phyloP scores from a whole-genome alignment of 1,140 invertebrate species.

The Vollenhovia emeryi region DNA sequence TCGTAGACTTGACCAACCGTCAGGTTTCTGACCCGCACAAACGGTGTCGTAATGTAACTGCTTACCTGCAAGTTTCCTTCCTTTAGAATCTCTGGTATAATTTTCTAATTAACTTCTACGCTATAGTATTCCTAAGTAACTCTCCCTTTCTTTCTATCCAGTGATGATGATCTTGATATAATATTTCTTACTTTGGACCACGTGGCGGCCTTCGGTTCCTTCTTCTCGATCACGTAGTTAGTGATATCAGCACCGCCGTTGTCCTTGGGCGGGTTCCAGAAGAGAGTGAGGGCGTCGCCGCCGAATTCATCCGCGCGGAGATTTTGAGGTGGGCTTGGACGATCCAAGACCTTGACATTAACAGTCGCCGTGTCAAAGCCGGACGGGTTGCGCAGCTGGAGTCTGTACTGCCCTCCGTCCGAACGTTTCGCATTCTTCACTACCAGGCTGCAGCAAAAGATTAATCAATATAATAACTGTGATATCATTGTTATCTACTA shows the following conservation, averaged over 20 bases:
- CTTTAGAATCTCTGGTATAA: slow-evolving; percentile 5
- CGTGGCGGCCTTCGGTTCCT: slow-evolving; percentile 91
- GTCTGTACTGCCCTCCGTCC: slow-evolving; percentile 96
- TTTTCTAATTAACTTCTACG: neutral
- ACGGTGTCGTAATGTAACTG: slow-evolving; percentile 95
- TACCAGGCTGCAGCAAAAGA: slow-evolving; percentile 88
- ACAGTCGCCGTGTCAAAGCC: slow-evolving; percentile 97
- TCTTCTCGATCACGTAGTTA: slow-evolving; percentile 98
- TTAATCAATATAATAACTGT: slow-evolving; percentile 8
- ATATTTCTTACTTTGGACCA: slow-evolving; percentile 91
- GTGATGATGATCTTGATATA: neutral
- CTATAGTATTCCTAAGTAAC: neutral
- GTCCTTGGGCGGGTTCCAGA: slow-evolving; percentile 98
- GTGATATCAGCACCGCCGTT: slow-evolving; percentile 98
- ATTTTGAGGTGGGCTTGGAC: slow-evolving; percentile 94
- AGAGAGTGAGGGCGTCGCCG: slow-evolving; percentile 97
- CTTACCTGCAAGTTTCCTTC: slow-evolving; percentile 87
- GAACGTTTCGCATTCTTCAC: slow-evolving; percentile 96
- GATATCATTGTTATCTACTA: neutral
- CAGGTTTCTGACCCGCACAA: slow-evolving; percentile 95
- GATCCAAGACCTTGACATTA: slow-evolving; percentile 97
- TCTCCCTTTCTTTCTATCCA: neutral
- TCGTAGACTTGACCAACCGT: slow-evolving; percentile 97
- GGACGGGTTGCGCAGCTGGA: slow-evolving; percentile 97
- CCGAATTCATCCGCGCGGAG: slow-evolving; percentile 96